Percentiles rank a stretch among this genome's conserved stretches.
These are phyloP conservation scores for Philereme vetulata DNA, from an alignment of 2,888 invertebrate species.

Conservation along the genomic window DNA sequence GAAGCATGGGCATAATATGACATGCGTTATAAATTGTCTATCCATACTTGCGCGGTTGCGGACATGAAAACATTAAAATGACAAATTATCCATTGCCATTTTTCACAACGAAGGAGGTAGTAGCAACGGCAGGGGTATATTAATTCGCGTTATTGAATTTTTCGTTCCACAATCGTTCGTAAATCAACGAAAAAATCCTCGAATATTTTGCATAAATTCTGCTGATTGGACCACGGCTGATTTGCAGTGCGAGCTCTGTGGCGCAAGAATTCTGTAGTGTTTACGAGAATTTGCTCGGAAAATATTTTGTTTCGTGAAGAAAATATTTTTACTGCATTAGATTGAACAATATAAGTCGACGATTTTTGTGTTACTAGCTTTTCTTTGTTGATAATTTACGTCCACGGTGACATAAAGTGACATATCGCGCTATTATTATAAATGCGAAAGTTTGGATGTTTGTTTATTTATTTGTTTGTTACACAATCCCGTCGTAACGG, in stretches of 20 bases:
- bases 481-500: too few relatives aligned
- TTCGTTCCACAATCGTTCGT: slow-evolving; percentile 44
- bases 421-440: too few relatives aligned
- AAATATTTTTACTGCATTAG: slow-evolving; percentile 5
- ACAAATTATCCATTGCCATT: slow-evolving; percentile 74
- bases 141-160: slow-evolving; percentile 62
- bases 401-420: too few relatives aligned
- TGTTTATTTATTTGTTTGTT: too few relatives aligned
- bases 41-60: slow-evolving; percentile 60
- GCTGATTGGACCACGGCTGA: slow-evolving; percentile 45
- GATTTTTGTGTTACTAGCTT: too few relatives aligned
- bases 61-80: slow-evolving; percentile 74
- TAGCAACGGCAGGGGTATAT: slow-evolving; percentile 45
- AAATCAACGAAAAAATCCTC: slow-evolving; percentile 50
- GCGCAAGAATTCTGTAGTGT: slow-evolving; percentile 27
- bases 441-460: too few relatives aligned
- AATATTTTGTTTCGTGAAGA: slow-evolving; percentile 7
- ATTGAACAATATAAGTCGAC: too few relatives aligned
- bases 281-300: slow-evolving; percentile 11
- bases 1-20: slow-evolving; percentile 50
- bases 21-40: slow-evolving; percentile 65
- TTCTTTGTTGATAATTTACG: too few relatives aligned
- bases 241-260: slow-evolving; percentile 30
- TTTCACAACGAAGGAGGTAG: slow-evolving; percentile 65
- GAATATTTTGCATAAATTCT: slow-evolving; percentile 49